Evolutionary conservation across 2,888 invertebrate species (phyloP).

Genomic region (Synergus gifuensis): DNA sequence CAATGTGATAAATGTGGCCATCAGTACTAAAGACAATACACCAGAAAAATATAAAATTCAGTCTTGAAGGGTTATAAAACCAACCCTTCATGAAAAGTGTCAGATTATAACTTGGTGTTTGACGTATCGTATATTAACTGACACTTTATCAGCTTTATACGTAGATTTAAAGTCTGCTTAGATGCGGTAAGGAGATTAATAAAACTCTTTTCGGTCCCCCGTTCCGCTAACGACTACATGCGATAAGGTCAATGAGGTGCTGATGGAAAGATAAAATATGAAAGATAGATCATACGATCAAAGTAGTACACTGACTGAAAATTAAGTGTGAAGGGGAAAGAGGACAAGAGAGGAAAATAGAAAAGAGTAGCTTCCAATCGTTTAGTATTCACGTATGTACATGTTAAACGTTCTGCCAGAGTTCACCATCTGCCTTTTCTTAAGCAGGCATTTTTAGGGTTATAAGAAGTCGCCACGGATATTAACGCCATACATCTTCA

Average conservation of each 20-base stretch:
- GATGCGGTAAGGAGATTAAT: constrained; percentile 12
- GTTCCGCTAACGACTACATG: constrained; percentile 29
- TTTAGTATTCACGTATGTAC: background rate
- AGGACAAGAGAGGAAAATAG: background rate
- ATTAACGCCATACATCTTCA: constrained; percentile 50
- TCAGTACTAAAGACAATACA: background rate
- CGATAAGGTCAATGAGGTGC: constrained; percentile 27
- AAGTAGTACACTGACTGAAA: constrained; percentile 13
- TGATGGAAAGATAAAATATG: constrained; percentile 24
- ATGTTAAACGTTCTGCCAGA: constrained; percentile 45
- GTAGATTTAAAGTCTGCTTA: constrained; percentile 2
- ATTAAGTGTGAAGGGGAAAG: constrained; percentile 19
- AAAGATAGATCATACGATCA: constrained; percentile 28
- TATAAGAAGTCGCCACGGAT: constrained; percentile 55
- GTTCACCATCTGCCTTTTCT: constrained; percentile 53
- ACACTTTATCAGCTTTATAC: background rate
- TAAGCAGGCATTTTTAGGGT: constrained; percentile 52
- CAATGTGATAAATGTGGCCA: too few relatives aligned
- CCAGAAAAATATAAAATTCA: too few relatives aligned
- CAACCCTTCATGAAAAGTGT: background rate
- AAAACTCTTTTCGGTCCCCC: constrained; percentile 17
- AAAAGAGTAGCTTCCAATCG: constrained; percentile 2
- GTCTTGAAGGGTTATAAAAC: background rate
- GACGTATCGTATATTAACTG: background rate
- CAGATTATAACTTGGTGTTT: background rate